Evolutionary conservation across 2,888 invertebrate species (phyloP).

Genomic region (Danaus chrysippus): DNA sequence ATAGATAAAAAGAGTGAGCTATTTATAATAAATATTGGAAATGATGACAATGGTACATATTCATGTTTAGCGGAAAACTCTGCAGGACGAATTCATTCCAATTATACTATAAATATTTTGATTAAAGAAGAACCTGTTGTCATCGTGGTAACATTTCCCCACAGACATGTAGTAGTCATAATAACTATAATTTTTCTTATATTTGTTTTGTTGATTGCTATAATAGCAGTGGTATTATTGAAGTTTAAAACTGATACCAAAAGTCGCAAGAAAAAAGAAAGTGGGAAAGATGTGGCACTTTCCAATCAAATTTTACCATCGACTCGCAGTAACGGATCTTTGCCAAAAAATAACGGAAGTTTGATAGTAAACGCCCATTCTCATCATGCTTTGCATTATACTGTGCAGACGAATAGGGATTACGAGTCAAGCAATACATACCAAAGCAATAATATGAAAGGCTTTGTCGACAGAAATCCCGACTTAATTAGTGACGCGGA

Average conservation of each 20-base stretch:
- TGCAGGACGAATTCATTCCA: conserved; percentile 88
- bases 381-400: conserved; percentile 77
- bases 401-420: conserved; percentile 71
- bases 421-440: conserved; percentile 78
- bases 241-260: conserved; percentile 74
- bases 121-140: conserved; percentile 85
- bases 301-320: conserved; percentile 77
- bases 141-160: conserved; percentile 83
- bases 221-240: conserved; percentile 82
- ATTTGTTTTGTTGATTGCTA: conserved; percentile 81
- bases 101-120: conserved; percentile 88
- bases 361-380: conserved; percentile 78
- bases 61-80: conserved; percentile 91
- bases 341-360: conserved; percentile 78
- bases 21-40: conserved; percentile 86
- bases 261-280: conserved; percentile 76
- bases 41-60: conserved; percentile 91
- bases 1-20: conserved; percentile 88
- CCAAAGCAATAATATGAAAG: conserved; percentile 72
- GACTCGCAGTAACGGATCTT: conserved; percentile 66
- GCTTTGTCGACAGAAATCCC: conserved; percentile 84
- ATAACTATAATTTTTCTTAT: conserved; percentile 83
- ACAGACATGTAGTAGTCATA: conserved; percentile 84
- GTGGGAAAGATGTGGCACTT: conserved; percentile 81
- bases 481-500: conserved; percentile 89